Base-by-base conservation (phyloP, 2,888 invertebrate genomes). In the Entomobrya multifasciata region DNA sequence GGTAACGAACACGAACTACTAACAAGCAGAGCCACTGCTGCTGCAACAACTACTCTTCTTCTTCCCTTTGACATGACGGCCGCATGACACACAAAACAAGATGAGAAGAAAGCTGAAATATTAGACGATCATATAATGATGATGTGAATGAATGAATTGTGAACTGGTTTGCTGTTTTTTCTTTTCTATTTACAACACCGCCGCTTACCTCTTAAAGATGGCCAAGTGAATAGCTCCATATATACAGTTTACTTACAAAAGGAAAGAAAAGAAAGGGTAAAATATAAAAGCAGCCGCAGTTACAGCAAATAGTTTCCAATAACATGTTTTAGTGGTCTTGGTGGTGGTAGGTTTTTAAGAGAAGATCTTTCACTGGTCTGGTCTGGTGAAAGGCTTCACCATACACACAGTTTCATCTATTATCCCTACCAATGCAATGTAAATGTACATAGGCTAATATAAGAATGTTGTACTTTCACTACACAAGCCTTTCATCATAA, bases 121-220 rank as follows among this genome's bases (percentile, higher is more conserved):
- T 79, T 79, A 79, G 78, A 41, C 49, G 62, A 78, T 62, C 62
- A 62, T 62, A 60, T 83, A 65, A 77, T 67, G 84, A 76, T 60
- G 72, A 62, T 74, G 52, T 41, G 57, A 65, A 65, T 74, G 83
- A 83, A 83, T 83, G 83, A 83, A 83, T 62, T 76, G 60, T 74
- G 76, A 44, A 11, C 65, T 49, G 62, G n/a, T n/a, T n/a, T 57
- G 25, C 36, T 65, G n/a, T 65, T 65, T 36, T 36, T 10, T 10
- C n/a, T n/a, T n/a, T n/a, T n/a, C n/a, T n/a, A n/a, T n/a, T n/a
- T n/a, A n/a, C n/a, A n/a, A n/a, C n/a, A n/a, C n/a, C n/a, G n/a
- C n/a, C n/a, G n/a, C n/a, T n/a, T n/a, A n/a, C n/a, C n/a, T n/a
- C n/a, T n/a, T n/a, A n/a, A n/a, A n/a, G n/a, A n/a, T n/a, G n/a